Percentiles rank a stretch among this genome's conserved stretches.
These are phyloP conservation scores for Netelia fuscicornis DNA, from an alignment of 2,888 invertebrate species.

Conservation along the genomic window DNA sequence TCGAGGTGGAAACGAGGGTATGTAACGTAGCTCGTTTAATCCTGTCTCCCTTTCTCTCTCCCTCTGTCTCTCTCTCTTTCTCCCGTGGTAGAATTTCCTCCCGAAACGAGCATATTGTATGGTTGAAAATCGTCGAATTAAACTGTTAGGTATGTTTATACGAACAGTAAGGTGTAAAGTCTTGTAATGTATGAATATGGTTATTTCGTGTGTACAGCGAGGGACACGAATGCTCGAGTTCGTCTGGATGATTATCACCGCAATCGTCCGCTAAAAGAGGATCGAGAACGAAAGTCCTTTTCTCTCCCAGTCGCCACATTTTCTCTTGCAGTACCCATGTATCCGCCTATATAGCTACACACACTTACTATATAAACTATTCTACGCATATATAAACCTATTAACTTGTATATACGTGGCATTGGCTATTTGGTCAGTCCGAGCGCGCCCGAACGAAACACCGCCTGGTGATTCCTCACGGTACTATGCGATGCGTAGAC, in stretches of 20 bases:
- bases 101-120: conserved; percentile 9
- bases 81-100: neutral
- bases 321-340: neutral
- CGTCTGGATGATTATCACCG: conserved; percentile 20
- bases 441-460: conserved; percentile 20
- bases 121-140: conserved; percentile 33
- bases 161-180: conserved; percentile 39
- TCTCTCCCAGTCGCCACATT: neutral
- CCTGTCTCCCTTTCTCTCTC: too few species aligned
- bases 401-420: conserved; percentile 10
- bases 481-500: neutral
- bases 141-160: conserved; percentile 33
- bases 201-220: neutral
- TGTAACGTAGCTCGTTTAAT: conserved; percentile 18
- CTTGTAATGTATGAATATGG: conserved; percentile 29
- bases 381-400: conserved; percentile 14
- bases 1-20: conserved; percentile 14
- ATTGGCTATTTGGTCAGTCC: conserved; percentile 57
- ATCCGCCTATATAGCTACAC: neutral
- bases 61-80: neutral
- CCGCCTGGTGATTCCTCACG: conserved; percentile 6
- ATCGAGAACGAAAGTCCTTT: neutral
- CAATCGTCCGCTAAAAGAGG: conserved; percentile 1
- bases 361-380: neutral
- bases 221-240: conserved; percentile 57